Evolutionary conservation across 1,140 invertebrate genomes (phyloP), one percentile per base, ranked within the genome.

Genomic region (Euura lappo): DNA sequence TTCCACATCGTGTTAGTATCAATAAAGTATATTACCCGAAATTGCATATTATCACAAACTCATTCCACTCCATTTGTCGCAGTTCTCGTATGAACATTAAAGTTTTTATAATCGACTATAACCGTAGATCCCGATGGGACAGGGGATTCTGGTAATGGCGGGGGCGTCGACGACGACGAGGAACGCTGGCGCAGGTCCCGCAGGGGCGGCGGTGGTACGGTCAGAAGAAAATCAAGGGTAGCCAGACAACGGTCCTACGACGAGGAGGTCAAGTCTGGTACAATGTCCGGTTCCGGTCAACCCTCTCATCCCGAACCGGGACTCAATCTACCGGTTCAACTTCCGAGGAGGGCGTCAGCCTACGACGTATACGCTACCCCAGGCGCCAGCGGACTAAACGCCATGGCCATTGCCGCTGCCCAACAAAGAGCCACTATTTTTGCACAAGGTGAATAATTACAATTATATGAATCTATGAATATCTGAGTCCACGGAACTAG

Each of bases 181-280:
- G 80, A 84, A 69, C 79, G 78, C 65, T 80, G 83, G 7, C 78
- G 81, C 60, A 78, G 82, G 6, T 75, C 80, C 4, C 77, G 85
- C 71, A 77, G 82, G 6, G 6, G 83, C 85, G 77, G 85, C 87
- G 74, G 76, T 42, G 75, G 73, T 47, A 78, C 76, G 44, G 69
- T 80, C 2, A 85, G 92, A 8, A 88, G 93, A 65, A 93, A 93
- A 75, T 94, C 94, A 0, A 87, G 93, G 71, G 89, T 93, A 8
- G 91, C 92, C 4, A 89, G 93, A 10, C 94, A 95, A 83, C 93
- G 94, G 77, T 95, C 93, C 77, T 94, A 94, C 78, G 94, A 95
- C 78, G 94, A 95, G 71, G 94, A 96, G 74, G 89, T 92, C 10
- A 89, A 91, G 87, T 86, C 88, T 80, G 64, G 73, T 10, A 7